Conservation (phyloP, 2,113 vertebrate genomes). For the Dendrocopos noguchii region DNA sequence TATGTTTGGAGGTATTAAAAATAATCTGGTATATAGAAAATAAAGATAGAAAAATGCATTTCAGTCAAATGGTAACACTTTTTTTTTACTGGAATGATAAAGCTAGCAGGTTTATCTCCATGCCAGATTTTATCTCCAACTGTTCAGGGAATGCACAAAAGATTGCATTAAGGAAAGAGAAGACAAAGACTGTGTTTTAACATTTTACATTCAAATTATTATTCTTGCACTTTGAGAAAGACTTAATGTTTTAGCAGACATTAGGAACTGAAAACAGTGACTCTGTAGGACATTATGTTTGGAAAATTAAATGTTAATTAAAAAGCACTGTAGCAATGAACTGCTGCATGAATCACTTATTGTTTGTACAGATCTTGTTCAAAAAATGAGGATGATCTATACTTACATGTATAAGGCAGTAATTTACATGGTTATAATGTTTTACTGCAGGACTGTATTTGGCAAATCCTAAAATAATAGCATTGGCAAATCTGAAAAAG, state of each 20-base stretch:
- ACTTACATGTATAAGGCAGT: conserved; percentile 18
- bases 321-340: conserved; percentile 35
- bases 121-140: not conserved
- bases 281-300: conserved; percentile 32
- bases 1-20: not conserved
- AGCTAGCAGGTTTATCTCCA: not conserved
- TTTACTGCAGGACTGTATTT: conserved; percentile 20
- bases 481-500: not conserved
- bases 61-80: not conserved
- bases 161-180: not conserved
- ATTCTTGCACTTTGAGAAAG: not conserved
- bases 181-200: conserved; percentile 34
- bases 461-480: conserved; percentile 46
- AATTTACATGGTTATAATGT: conserved; percentile 25
- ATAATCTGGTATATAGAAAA: not conserved
- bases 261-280: conserved; percentile 36
- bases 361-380: conserved; percentile 42
- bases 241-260: conserved; percentile 40
- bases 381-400: conserved; percentile 18
- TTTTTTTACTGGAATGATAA: not conserved
- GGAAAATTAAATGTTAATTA: conserved; percentile 59
- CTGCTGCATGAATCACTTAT: conserved; percentile 29
- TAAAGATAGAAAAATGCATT: not conserved
- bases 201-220: conserved; percentile 31
- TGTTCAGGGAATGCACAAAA: not conserved